These are phyloP conservation scores for Platanista minor DNA, from an alignment of 2,113 vertebrate species.

Conservation along the genomic window DNA sequence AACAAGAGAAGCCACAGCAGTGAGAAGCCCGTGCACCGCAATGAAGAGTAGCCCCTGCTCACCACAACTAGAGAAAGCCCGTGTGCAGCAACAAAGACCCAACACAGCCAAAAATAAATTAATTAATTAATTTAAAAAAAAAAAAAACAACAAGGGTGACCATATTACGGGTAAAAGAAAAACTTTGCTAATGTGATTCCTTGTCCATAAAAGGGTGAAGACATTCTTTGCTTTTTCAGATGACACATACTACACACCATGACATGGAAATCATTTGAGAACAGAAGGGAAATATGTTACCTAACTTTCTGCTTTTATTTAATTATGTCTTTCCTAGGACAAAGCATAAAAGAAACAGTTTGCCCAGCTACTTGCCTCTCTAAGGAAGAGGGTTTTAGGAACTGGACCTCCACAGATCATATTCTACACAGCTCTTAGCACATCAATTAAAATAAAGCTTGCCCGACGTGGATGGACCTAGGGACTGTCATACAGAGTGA, in stretches of 20 bases:
- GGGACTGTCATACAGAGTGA: no score
- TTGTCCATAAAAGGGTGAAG: not conserved
- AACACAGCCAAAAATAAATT: no score
- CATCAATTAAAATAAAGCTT: not conserved
- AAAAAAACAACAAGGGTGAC: not conserved
- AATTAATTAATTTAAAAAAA: no score
- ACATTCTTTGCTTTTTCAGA: not conserved
- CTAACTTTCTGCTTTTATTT: not conserved
- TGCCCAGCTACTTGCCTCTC: not conserved
- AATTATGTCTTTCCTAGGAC: not conserved
- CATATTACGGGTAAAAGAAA: not conserved
- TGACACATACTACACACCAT: not conserved
- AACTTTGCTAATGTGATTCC: not conserved
- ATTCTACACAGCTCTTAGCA: not conserved
- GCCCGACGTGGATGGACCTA: no score
- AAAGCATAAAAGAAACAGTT: accelerated
- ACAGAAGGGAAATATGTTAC: not conserved
- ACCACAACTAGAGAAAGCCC: no score
- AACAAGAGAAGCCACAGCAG: no score
- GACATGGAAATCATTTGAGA: not conserved
- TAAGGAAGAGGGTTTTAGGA: not conserved
- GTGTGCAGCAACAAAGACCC: no score
- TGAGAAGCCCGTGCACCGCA: no score
- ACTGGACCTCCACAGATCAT: no score
- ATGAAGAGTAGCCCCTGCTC: no score